Conservation (phyloP, 2,888 invertebrate species). For the Ophion costatus region DNA sequence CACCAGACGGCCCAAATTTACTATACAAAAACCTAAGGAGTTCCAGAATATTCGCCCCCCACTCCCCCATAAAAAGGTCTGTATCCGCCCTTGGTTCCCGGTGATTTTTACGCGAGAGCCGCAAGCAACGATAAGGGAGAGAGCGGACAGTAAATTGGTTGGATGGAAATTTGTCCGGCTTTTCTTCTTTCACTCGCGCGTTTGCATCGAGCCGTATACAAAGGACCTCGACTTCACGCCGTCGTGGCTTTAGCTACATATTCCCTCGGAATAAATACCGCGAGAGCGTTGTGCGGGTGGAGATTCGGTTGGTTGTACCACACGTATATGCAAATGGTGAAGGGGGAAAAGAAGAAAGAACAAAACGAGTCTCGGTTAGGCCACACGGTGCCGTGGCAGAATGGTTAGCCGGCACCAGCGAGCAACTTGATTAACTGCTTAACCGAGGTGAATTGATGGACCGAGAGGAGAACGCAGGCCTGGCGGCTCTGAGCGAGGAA, state of each 20-base stretch:
- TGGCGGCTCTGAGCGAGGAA: constrained; percentile 40
- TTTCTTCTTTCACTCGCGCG: constrained; percentile 13
- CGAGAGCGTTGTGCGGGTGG: constrained; percentile 7
- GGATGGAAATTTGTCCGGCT: neutral
- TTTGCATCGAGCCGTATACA: constrained; percentile 10
- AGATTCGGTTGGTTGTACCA: constrained; percentile 7
- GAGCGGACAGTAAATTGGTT: neutral
- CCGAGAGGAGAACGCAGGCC: constrained; percentile 45
- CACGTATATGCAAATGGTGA: constrained; percentile 39
- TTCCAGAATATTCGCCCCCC: too few relatives aligned
- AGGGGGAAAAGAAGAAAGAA: constrained; percentile 19
- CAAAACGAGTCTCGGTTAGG: constrained; percentile 8
- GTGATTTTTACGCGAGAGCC: neutral
- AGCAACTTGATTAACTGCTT: constrained; percentile 69
- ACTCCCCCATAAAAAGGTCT: too few relatives aligned
- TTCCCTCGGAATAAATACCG: constrained; percentile 14
- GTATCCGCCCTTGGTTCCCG: too few relatives aligned
- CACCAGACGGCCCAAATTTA: too few relatives aligned
- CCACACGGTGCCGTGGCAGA: constrained; percentile 25
- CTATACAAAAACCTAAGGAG: too few relatives aligned
- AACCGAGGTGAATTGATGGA: constrained; percentile 69
- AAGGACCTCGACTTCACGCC: constrained; percentile 8
- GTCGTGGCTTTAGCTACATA: constrained; percentile 14
- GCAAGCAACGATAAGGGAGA: constrained; percentile 15
- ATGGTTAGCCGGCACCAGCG: constrained; percentile 54